Conservation (phyloP, 1,140 invertebrate genomes). For the Chlorops oryzae region DNA sequence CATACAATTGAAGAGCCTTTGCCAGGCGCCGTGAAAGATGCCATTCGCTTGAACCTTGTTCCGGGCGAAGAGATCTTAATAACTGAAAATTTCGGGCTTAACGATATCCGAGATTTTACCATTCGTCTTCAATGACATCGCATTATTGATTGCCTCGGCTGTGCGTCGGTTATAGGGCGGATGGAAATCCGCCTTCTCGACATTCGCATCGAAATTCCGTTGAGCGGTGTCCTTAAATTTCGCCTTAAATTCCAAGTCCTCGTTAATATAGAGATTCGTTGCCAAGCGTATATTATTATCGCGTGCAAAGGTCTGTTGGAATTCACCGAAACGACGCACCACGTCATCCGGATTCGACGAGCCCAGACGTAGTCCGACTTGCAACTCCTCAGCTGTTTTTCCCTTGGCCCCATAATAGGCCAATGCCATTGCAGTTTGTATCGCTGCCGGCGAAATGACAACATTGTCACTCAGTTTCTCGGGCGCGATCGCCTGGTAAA, state of each 20-base stretch:
- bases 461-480: slow-evolving; percentile 37
- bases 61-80: too few species aligned
- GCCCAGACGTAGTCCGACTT: slow-evolving; percentile 34
- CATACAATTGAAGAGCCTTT: slow-evolving; percentile 38
- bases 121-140: slow-evolving; percentile 33
- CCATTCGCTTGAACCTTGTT: too few species aligned
- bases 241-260: slow-evolving; percentile 41
- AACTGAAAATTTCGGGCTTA: slow-evolving; percentile 19
- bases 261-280: slow-evolving; percentile 43
- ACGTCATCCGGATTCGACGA: slow-evolving; percentile 34
- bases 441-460: slow-evolving; percentile 34
- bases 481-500: slow-evolving; percentile 36
- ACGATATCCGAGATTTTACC: slow-evolving; percentile 35
- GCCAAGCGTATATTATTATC: slow-evolving; percentile 40
- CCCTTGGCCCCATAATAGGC: slow-evolving; percentile 41
- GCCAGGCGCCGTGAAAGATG: slow-evolving; percentile 30
- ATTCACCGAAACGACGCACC: slow-evolving; percentile 30
- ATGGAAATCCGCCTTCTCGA: slow-evolving; percentile 42
- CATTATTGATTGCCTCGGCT: slow-evolving; percentile 36
- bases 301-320: slow-evolving; percentile 31
- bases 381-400: slow-evolving; percentile 34
- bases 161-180: slow-evolving; percentile 44
- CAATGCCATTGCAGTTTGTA: slow-evolving; percentile 40
- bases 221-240: slow-evolving; percentile 37
- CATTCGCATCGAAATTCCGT: slow-evolving; percentile 39